Evolutionary conservation across 1,140 invertebrate genomes (phyloP).

Genomic region (Cherax destructor): DNA sequence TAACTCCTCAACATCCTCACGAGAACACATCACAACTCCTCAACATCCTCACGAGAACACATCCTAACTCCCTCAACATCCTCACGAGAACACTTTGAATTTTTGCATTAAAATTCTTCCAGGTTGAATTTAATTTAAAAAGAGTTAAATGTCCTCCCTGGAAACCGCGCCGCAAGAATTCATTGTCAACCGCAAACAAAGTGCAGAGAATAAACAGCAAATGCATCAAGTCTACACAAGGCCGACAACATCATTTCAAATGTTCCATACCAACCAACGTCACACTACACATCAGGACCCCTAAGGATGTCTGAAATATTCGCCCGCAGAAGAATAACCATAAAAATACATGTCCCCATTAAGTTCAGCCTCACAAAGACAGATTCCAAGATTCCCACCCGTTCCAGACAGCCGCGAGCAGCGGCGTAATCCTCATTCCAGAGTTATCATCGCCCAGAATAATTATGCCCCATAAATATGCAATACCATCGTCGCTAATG

Average conservation of each 20-base stretch:
- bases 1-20: not conserved
- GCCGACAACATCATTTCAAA: constrained; percentile 41
- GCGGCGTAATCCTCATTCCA: constrained; percentile 58
- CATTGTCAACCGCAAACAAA: constrained; percentile 49
- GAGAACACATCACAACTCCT: too few species aligned
- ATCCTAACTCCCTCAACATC: not conserved
- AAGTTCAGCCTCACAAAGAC: constrained; percentile 52
- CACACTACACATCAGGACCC: constrained; percentile 22
- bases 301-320: constrained; percentile 48
- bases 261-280: constrained; percentile 24
- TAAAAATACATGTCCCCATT: constrained; percentile 59
- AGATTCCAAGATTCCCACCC: constrained; percentile 60
- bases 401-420: constrained; percentile 35
- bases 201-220: constrained; percentile 47
- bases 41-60: not conserved
- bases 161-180: constrained; percentile 40
- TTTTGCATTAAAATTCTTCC: constrained; percentile 49
- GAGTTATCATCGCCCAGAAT: constrained; percentile 67
- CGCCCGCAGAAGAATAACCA: constrained; percentile 42
- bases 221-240: constrained; percentile 27
- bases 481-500: constrained; percentile 69
- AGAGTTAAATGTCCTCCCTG: constrained; percentile 46
- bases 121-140: constrained; percentile 55
- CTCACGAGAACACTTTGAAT: constrained; percentile 8
- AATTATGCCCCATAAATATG: constrained; percentile 69